phyloP scores from a whole-genome alignment of 1,140 invertebrate species.

The Drosophila funebris region DNA sequence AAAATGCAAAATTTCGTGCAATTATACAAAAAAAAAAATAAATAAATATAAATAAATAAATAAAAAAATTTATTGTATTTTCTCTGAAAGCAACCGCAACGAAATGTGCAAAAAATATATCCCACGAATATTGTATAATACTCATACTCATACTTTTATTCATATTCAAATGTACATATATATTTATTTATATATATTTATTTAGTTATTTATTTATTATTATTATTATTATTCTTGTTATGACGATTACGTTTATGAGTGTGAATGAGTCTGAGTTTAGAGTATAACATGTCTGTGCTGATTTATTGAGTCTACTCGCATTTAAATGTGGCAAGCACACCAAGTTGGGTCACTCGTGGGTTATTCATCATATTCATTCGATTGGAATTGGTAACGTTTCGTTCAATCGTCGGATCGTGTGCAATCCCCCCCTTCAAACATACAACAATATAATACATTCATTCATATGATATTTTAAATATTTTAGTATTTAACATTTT shows the following conservation, averaged over 20 bases:
- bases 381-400: constrained; percentile 20
- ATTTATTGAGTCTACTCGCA: constrained; percentile 15
- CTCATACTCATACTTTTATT: not conserved
- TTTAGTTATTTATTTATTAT: not conserved
- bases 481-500: constrained; percentile 48
- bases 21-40: constrained; percentile 7
- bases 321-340: constrained; percentile 12
- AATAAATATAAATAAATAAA: constrained; percentile 4
- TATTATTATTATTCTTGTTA: constrained; percentile 12
- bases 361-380: constrained; percentile 26
- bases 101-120: constrained; percentile 17
- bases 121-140: constrained; percentile 30
- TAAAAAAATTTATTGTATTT: constrained; percentile 30
- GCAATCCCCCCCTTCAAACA: constrained; percentile 17
- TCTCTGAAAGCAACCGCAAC: constrained; percentile 16
- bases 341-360: not conserved
- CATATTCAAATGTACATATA: not conserved
- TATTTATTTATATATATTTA: not conserved
- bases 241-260: constrained; percentile 9
- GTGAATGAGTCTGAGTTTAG: not conserved
- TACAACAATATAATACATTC: constrained; percentile 8
- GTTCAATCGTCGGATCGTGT: constrained; percentile 17
- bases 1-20: constrained; percentile 27
- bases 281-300: not conserved
- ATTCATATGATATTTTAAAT: constrained; percentile 38